These are phyloP conservation scores for Sinopyrophorus schimmeli DNA, from an alignment of 2,888 invertebrate genomes.

Conservation along the genomic window DNA sequence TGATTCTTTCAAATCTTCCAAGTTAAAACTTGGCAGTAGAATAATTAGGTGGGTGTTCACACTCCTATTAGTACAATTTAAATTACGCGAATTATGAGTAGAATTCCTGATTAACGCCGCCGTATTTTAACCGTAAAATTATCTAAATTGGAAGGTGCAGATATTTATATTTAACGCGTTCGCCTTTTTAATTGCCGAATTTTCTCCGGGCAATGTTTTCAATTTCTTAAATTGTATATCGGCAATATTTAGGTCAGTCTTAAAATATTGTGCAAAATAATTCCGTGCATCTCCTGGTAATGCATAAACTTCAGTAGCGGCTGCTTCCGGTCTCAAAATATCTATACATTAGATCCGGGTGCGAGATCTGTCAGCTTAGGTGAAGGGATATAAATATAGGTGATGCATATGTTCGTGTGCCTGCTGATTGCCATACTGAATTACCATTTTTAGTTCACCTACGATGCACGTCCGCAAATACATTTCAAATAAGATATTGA, in stretches of 20 bases:
- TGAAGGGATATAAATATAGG: slow-evolving; percentile 45
- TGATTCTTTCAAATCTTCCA: too few relatives aligned
- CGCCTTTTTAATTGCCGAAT: too few relatives aligned
- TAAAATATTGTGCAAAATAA: slow-evolving; percentile 4
- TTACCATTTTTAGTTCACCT: too few relatives aligned
- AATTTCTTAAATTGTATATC: too few relatives aligned
- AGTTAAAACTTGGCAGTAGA: too few relatives aligned
- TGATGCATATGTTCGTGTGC: slow-evolving; percentile 34
- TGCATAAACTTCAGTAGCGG: slow-evolving; percentile 45
- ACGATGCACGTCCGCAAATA: too few relatives aligned
- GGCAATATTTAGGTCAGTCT: too few relatives aligned
- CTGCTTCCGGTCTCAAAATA: slow-evolving; percentile 49
- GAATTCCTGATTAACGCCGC: slow-evolving; percentile 18
- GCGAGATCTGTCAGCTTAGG: slow-evolving; percentile 36
- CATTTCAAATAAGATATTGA: too few relatives aligned
- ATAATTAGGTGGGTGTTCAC: too few relatives aligned
- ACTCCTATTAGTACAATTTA: slow-evolving; percentile 9
- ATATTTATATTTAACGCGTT: too few relatives aligned
- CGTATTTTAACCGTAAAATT: slow-evolving; percentile 20
- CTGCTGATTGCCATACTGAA: slow-evolving; percentile 31
- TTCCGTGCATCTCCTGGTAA: slow-evolving; percentile 37
- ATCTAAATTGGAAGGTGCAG: too few relatives aligned
- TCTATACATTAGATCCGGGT: slow-evolving; percentile 33
- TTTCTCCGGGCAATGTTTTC: too few relatives aligned
- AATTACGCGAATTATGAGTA: slow-evolving; percentile 13